Evolutionary conservation across 1,140 invertebrate genomes (phyloP), one percentile per base, ranked within the genome.

Genomic region (Andrena cerasifolii): DNA sequence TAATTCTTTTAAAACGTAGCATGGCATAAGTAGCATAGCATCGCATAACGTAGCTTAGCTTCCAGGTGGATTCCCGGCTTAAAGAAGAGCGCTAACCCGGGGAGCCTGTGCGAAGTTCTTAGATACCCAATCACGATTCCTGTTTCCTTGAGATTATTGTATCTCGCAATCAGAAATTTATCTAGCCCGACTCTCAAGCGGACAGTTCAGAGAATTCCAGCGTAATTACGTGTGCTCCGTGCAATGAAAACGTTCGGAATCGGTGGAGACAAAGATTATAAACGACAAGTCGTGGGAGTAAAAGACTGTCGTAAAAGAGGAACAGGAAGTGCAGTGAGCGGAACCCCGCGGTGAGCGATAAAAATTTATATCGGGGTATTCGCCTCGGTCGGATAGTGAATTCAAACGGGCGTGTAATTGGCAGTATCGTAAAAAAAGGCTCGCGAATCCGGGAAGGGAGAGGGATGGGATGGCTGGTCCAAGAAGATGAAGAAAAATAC

Each of bases 391-490:
- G 89, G 87, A 91, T 89, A 92, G 90, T 91, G 91, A 92, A 92
- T 92, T 91, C 91, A 93, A 93, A 92, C 90, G 89, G 87, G 89
- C 91, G 90, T 93, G 89, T 92, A 93, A 93, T 93, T 93, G 92
- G 91, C 89, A 92, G 90, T 92, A 92, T 93, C 92, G 89, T 93
- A 92, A 92, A 93, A 86, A 90, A 91, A 87, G 78, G 86, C 75
- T 80, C 80, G 85, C 21, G 36, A 36, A n/a, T 4, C 49, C 31
- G 18, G 8, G 6, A 18, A 18, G 54, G 26, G 8, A 7, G 18
- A 12, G 47, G n/a, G 33, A 2, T 12, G 6, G 47, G 31, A 21
- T 18, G 62, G 7, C 18, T 7, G 21, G 72, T 36, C 36, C 45
- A 26, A 70, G 79, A 78, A 82, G 66, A 80, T 65, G 51, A 78